Conservation (phyloP, 1,140 invertebrate species). For the Heliconius melpomene region DNA sequence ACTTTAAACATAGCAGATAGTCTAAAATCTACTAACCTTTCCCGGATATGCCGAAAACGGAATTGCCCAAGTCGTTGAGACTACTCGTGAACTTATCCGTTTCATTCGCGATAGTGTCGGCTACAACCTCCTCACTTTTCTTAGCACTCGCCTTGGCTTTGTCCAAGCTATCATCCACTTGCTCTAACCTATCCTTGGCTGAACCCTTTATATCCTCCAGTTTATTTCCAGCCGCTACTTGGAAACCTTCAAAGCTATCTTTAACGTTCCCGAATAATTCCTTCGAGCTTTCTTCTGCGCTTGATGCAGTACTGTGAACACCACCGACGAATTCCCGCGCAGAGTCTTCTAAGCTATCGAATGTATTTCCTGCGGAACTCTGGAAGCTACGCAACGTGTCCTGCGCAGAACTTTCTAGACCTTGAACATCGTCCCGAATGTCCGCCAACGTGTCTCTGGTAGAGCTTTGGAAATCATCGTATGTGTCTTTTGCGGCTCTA, state of each 20-base stretch:
- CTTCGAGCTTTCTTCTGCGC: conserved; percentile 51
- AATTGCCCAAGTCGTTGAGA: conserved; percentile 72
- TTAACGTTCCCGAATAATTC: conserved; percentile 64
- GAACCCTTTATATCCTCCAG: conserved; percentile 66
- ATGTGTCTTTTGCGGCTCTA: conserved; percentile 59
- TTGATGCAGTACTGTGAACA: conserved; percentile 48
- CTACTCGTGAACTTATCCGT: conserved; percentile 68
- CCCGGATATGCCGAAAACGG: conserved; percentile 68
- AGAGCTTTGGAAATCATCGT: conserved; percentile 70
- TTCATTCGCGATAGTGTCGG: conserved; percentile 52
- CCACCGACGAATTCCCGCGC: conserved; percentile 56
- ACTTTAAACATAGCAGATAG: not conserved
- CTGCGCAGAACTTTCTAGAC: conserved; percentile 66
- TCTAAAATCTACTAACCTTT: conserved; percentile 56
- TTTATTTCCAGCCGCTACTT: conserved; percentile 71
- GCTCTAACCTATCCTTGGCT: conserved; percentile 54
- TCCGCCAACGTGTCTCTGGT: conserved; percentile 69
- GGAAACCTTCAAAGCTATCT: conserved; percentile 69
- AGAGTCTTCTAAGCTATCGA: conserved; percentile 73
- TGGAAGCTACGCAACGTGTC: conserved; percentile 74
- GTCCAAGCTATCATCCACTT: conserved; percentile 52
- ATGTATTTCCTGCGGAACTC: conserved; percentile 74
- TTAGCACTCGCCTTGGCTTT: conserved; percentile 47
- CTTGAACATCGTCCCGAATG: conserved; percentile 62
- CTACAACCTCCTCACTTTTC: conserved; percentile 49